Conservation (phyloP, 2,888 invertebrate genomes). For the Rutpela maculata region DNA sequence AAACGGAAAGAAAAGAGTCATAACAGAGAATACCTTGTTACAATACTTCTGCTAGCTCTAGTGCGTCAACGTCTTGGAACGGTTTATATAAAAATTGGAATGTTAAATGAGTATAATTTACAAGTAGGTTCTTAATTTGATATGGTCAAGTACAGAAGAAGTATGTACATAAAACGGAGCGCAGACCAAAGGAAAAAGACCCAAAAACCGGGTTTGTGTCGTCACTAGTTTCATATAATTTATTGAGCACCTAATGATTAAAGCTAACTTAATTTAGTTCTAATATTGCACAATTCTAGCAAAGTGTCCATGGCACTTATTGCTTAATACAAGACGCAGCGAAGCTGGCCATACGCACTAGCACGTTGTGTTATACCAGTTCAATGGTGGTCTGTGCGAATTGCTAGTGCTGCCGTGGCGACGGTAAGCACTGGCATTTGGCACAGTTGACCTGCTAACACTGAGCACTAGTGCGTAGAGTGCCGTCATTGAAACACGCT, state of each 20-base stretch:
- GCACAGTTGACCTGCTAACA: slow-evolving; percentile 63
- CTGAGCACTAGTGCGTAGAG: slow-evolving; percentile 81
- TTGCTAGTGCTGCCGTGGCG: slow-evolving; percentile 62
- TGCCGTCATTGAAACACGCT: slow-evolving; percentile 83
- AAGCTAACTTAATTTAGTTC: slow-evolving; percentile 73
- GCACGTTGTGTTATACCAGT: slow-evolving; percentile 57
- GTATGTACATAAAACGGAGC: slow-evolving; percentile 41
- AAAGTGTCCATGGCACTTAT: slow-evolving; percentile 69
- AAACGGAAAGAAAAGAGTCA: no score
- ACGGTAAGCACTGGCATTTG: slow-evolving; percentile 64
- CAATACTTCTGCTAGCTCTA: neutral
- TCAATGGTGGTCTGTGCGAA: slow-evolving; percentile 64
- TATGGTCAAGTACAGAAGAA: slow-evolving; percentile 35
- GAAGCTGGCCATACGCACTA: slow-evolving; percentile 59
- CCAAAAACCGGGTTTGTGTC: slow-evolving; percentile 65
- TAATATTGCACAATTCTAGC: slow-evolving; percentile 75
- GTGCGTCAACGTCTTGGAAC: neutral
- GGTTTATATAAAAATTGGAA: neutral
- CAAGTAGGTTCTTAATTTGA: slow-evolving; percentile 18
- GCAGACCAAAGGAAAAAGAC: slow-evolving; percentile 49
- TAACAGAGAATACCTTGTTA: no score
- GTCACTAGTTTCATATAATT: slow-evolving; percentile 63
- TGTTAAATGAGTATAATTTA: slow-evolving; percentile 1
- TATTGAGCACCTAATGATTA: slow-evolving; percentile 75
- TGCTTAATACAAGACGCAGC: slow-evolving; percentile 59